These are phyloP conservation scores for Octomys mimax DNA, from an alignment of 2,797 vertebrate genomes.

Conservation along the genomic window DNA sequence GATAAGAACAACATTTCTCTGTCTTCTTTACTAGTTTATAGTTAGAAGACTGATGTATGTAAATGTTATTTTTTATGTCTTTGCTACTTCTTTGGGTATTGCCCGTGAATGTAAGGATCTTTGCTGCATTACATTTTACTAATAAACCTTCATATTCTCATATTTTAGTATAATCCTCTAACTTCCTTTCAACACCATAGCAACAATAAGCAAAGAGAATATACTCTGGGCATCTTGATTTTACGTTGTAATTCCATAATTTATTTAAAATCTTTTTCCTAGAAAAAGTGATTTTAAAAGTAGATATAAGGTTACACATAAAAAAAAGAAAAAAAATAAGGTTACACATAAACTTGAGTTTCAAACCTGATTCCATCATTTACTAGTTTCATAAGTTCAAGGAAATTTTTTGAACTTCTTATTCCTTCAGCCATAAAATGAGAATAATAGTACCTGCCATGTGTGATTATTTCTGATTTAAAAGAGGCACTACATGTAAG, in stretches of 20 bases:
- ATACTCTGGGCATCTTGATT: neutral
- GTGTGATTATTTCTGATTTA: neutral
- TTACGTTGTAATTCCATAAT: neutral
- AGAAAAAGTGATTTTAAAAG: neutral
- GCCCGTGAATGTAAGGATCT: neutral
- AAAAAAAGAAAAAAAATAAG: too few relatives aligned
- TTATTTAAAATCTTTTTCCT: conserved; percentile 13
- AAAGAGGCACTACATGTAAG: neutral
- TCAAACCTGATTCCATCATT: neutral
- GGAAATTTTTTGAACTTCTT: neutral
- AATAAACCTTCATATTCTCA: neutral
- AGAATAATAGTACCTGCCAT: neutral
- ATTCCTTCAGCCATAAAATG: neutral
- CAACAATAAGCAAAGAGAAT: neutral
- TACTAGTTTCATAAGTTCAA: neutral
- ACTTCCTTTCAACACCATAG: neutral
- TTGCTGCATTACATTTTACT: neutral
- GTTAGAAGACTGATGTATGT: neutral
- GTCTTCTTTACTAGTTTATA: conserved; percentile 9
- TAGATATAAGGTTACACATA: neutral
- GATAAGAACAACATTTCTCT: neutral
- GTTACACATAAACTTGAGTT: neutral
- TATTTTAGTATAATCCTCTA: neutral
- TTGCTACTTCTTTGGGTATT: neutral
- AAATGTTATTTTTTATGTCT: conserved; percentile 25